Evolutionary conservation across 2,113 vertebrate genomes (phyloP).

Genomic region (Podiceps cristatus): DNA sequence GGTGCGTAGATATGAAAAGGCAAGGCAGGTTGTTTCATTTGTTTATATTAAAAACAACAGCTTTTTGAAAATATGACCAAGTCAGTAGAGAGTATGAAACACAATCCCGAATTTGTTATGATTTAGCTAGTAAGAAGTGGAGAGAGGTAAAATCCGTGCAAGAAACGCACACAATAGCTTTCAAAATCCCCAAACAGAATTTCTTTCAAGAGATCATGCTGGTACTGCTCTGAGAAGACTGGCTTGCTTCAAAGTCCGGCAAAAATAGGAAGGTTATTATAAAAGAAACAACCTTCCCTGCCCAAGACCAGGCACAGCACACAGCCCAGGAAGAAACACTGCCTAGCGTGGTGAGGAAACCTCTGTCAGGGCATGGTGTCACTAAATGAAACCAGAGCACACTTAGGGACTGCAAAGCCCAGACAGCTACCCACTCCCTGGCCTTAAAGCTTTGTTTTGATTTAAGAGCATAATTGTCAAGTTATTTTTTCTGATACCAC

Average conservation of each 20-base stretch:
- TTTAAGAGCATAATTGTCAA: not conserved
- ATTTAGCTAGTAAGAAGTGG: not conserved
- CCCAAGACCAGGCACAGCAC: not conserved
- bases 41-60: conserved; percentile 38
- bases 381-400: not conserved
- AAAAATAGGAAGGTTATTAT: conserved; percentile 1
- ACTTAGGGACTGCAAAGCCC: not conserved
- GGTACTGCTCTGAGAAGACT: not conserved
- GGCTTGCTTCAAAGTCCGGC: not conserved
- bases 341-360: fast-evolving
- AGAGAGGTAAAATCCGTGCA: conserved; percentile 3
- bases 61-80: not conserved
- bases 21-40: conserved; percentile 7
- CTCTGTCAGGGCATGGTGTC: not conserved
- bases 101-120: not conserved
- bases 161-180: not conserved
- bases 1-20: not conserved
- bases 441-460: not conserved
- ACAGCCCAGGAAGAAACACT: not conserved
- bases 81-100: conserved; percentile 22
- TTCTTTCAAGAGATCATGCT: not conserved
- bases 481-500: not conserved
- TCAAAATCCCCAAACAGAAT: not conserved
- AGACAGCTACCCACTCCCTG: not conserved
- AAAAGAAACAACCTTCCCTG: not conserved